A percentile compares a stretch with the other conserved stretches of the same genome.
These are phyloP conservation scores for Engraulis encrasicolus DNA, from an alignment of 2,113 vertebrate species.

Conservation along the genomic window DNA sequence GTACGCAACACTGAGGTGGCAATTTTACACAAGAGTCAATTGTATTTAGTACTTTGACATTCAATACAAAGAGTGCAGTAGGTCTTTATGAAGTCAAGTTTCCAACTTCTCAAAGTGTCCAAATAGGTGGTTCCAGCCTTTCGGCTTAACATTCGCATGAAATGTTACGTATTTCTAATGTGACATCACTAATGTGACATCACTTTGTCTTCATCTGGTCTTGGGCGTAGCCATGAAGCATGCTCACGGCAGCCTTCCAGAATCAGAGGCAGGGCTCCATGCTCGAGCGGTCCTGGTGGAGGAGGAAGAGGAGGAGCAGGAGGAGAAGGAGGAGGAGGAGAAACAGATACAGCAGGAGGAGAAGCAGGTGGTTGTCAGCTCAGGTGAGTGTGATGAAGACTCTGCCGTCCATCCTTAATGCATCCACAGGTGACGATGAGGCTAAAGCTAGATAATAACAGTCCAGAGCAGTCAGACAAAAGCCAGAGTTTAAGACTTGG, in stretches of 20 bases:
- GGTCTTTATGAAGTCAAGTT: too few relatives aligned
- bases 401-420: background rate
- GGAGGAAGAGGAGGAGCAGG: slow-evolving; percentile 58
- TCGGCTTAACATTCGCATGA: too few relatives aligned
- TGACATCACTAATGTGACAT: background rate
- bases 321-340: slow-evolving; percentile 50
- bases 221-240: slow-evolving; percentile 36
- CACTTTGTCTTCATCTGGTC: slow-evolving; percentile 48
- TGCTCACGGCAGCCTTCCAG: slow-evolving; percentile 55
- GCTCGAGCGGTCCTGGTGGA: slow-evolving; percentile 68
- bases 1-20: too few relatives aligned
- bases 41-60: too few relatives aligned
- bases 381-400: slow-evolving; percentile 37
- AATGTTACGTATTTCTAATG: too few relatives aligned
- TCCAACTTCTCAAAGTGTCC: too few relatives aligned
- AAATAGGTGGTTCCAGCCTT: too few relatives aligned
- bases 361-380: slow-evolving; percentile 20
- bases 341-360: slow-evolving; percentile 21
- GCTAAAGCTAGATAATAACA: too few relatives aligned
- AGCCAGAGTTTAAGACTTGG: too few relatives aligned
- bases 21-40: too few relatives aligned
- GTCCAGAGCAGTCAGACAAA: too few relatives aligned
- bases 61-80: too few relatives aligned
- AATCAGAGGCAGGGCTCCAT: slow-evolving; percentile 57
- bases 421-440: background rate